Evolutionary conservation across 1,140 invertebrate species (phyloP).

Genomic region (Dolichoris vasculosae): DNA sequence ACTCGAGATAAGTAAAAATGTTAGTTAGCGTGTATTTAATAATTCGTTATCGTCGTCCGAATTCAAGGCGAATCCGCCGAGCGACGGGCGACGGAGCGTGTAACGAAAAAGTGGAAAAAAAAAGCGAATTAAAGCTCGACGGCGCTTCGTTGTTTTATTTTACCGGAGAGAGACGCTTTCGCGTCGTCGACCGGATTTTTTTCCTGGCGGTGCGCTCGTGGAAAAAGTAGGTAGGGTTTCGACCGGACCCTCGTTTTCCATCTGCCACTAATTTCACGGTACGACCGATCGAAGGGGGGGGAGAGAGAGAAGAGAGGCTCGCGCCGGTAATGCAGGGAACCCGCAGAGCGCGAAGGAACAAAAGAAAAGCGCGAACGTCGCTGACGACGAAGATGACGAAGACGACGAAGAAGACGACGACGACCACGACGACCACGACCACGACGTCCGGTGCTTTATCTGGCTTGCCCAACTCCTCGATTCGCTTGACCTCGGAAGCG

Average conservation of each 20-base stretch:
- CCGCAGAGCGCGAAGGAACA: too few species aligned
- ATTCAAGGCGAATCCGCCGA: background rate
- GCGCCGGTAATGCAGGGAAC: background rate
- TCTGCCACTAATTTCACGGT: too few species aligned
- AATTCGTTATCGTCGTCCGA: background rate
- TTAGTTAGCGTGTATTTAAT: background rate
- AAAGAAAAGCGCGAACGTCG: background rate
- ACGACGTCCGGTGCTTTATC: slow-evolving; percentile 19
- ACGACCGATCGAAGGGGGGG: background rate
- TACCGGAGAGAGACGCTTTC: background rate
- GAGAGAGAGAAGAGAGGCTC: background rate
- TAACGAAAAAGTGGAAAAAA: background rate
- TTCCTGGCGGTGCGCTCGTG: too few species aligned
- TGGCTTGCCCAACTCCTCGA: slow-evolving; percentile 31
- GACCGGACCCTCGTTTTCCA: too few species aligned
- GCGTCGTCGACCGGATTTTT: too few species aligned
- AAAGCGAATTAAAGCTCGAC: background rate
- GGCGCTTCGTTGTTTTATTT: background rate
- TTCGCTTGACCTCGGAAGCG: slow-evolving; percentile 24
- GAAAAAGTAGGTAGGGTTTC: too few species aligned
- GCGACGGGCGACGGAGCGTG: background rate
- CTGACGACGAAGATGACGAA: too few species aligned
- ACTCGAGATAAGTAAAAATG: background rate
- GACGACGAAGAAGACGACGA: background rate
- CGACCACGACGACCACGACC: background rate